These are phyloP conservation scores for Clarias platycephalus DNA, from an alignment of 2,797 vertebrate genomes.

Conservation along the genomic window DNA sequence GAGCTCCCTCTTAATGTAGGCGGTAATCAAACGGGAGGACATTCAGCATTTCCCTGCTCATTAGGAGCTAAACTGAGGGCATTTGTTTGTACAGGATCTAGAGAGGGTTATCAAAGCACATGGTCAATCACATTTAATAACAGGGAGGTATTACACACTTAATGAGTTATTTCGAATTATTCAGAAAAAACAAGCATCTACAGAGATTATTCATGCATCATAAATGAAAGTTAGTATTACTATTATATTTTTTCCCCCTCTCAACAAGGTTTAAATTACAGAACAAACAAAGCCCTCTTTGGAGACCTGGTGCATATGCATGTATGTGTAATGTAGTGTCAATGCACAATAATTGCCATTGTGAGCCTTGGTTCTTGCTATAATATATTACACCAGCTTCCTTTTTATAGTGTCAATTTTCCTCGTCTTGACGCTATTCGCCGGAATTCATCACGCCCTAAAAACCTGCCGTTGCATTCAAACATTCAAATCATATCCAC, in stretches of 20 bases:
- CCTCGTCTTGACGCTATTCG: slow-evolving; percentile 69
- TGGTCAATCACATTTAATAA: slow-evolving; percentile 66
- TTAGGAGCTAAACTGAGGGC: slow-evolving; percentile 72
- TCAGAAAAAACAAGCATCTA: slow-evolving; percentile 52
- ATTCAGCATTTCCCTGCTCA: slow-evolving; percentile 70
- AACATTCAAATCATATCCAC: slow-evolving; percentile 71
- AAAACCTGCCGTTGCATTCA: slow-evolving; percentile 71
- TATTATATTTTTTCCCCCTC: not conserved
- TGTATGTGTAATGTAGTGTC: slow-evolving; percentile 24
- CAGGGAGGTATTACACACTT: slow-evolving; percentile 72
- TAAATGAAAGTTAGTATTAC: slow-evolving; percentile 66
- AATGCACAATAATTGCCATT: slow-evolving; percentile 41
- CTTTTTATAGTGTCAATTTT: slow-evolving; percentile 67
- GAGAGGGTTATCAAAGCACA: slow-evolving; percentile 65
- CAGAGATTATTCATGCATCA: slow-evolving; percentile 58
- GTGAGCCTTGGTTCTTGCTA: slow-evolving; percentile 28
- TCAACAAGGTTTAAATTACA: slow-evolving; percentile 40
- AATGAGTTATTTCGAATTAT: slow-evolving; percentile 59
- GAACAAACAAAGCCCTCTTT: slow-evolving; percentile 56
- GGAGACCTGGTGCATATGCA: slow-evolving; percentile 41
- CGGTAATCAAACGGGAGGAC: slow-evolving; percentile 74
- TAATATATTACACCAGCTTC: slow-evolving; percentile 51
- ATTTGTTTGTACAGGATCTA: slow-evolving; percentile 73
- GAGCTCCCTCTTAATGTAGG: slow-evolving; percentile 80
- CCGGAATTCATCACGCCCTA: slow-evolving; percentile 74